phyloP scores from a whole-genome alignment of 2,888 invertebrate genomes.

The Drosophila picticornis region DNA sequence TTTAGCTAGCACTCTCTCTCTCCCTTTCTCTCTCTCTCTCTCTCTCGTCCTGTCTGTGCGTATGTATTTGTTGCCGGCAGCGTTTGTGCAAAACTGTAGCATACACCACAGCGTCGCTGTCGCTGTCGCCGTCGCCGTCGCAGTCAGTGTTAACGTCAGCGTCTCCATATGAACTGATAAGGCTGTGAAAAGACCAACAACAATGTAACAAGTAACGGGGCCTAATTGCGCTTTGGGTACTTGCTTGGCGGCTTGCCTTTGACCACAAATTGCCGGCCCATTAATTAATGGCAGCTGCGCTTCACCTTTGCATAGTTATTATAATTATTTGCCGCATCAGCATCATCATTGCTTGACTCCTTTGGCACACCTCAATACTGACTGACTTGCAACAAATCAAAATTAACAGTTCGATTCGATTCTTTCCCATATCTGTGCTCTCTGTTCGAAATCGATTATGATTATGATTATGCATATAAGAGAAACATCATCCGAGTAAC shows the following conservation, averaged over 20 bases:
- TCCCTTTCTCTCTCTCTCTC: neutral
- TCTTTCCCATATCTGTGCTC: conserved; percentile 2
- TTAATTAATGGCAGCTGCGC: conserved; percentile 47
- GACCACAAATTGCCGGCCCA: conserved; percentile 52
- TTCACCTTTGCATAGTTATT: conserved; percentile 17
- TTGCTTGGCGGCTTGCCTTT: conserved; percentile 5
- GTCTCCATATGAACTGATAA: conserved; percentile 47
- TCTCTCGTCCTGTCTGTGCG: neutral
- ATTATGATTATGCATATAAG: neutral
- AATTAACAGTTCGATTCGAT: conserved; percentile 20
- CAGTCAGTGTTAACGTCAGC: conserved; percentile 6
- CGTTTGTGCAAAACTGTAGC: conserved; percentile 46
- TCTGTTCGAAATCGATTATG: neutral
- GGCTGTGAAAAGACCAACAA: conserved; percentile 37
- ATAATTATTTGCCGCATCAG: conserved; percentile 12
- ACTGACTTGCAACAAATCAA: conserved; percentile 35
- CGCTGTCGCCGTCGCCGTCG: conserved; percentile 8
- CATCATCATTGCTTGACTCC: conserved; percentile 1
- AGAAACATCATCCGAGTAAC: neutral
- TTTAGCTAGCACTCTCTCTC: neutral
- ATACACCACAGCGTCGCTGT: conserved; percentile 45
- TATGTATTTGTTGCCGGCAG: conserved; percentile 3
- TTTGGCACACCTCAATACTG: conserved; percentile 1
- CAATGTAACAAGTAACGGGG: conserved; percentile 55
- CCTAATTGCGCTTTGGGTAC: conserved; percentile 3